phyloP scores from a whole-genome alignment of 2,888 invertebrate genomes.

The Cloeon dipterum region DNA sequence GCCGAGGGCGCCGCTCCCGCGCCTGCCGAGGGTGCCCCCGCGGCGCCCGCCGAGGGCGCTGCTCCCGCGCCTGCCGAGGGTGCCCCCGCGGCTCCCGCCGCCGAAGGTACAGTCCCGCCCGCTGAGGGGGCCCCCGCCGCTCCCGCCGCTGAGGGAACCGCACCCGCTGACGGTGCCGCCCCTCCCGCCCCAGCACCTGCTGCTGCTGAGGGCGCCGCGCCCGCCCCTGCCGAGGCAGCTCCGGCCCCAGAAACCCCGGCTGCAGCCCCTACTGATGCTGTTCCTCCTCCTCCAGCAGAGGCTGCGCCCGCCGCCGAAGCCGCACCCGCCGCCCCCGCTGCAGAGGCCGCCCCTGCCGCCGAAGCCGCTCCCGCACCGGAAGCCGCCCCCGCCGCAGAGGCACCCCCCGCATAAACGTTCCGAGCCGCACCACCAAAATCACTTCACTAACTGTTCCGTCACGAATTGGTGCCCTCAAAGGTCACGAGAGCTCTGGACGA shows the following conservation, averaged over 20 bases:
- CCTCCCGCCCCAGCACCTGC: slow-evolving; percentile 12
- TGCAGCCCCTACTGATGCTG: slow-evolving; percentile 15
- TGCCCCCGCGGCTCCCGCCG: slow-evolving; percentile 8
- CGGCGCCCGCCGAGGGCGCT: slow-evolving; percentile 13
- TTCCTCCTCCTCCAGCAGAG: slow-evolving; percentile 15
- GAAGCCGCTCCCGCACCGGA: slow-evolving; percentile 14
- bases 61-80: slow-evolving; percentile 6
- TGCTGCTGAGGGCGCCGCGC: slow-evolving; percentile 7
- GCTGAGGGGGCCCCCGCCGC: slow-evolving; percentile 10
- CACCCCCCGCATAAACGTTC: slow-evolving; percentile 8
- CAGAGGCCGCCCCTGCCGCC: slow-evolving; percentile 9
- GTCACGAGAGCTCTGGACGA: no score
- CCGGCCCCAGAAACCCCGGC: slow-evolving; percentile 10
- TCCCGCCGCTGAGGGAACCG: slow-evolving; percentile 12
- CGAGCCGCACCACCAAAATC: no score
- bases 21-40: slow-evolving; percentile 11
- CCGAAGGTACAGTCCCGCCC: slow-evolving; percentile 8
- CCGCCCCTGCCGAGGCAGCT: slow-evolving; percentile 9
- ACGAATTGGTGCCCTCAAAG: no score
- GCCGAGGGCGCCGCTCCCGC: slow-evolving; percentile 5
- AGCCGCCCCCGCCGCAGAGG: slow-evolving; percentile 10
- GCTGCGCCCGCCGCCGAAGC: slow-evolving; percentile 13
- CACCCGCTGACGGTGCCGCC: slow-evolving; percentile 17
- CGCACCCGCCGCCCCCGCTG: slow-evolving; percentile 10
- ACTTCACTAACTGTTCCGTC: no score